Evolutionary conservation across 2,797 vertebrate genomes (phyloP), one percentile per base, ranked within the genome.

Genomic region (Sebastes minor): DNA sequence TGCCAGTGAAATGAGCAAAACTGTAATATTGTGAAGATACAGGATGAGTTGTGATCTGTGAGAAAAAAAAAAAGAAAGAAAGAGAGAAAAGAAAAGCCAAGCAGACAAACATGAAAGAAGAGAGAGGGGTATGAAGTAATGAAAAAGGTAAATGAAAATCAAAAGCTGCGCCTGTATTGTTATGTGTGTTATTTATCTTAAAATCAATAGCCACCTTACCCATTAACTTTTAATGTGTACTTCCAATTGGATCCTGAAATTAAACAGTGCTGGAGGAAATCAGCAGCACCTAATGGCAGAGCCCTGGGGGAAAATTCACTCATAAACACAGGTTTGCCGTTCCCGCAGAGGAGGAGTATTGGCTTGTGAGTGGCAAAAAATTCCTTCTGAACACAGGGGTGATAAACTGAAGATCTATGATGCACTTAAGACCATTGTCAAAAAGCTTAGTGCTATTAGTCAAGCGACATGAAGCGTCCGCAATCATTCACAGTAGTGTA

Each of bases 141-240:
- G 89, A 95, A 94, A 57, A 87, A 94, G 84, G 88, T 94, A 94
- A 91, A 94, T 90, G 91, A 92, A 95, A 95, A 95, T 94, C 90
- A 94, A 93, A 95, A 91, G 81, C 87, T 84, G 84, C 16, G 88
- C 86, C 87, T 91, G 85, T 94, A 93, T 93, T 91, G 92, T 94
- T 94, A 91, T 92, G 94, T 78, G 74, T 89, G 93, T 95, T 96
- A 95, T 96, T 95, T 95, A 96, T 95, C 92, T 92, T 91, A 86
- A 94, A 95, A 95, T 96, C 95, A 94, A 95, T 95, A 95, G 85
- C 90, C 80, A 93, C 89, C 94, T 93, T 92, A 89, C 78, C 93
- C 89, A 94, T 96, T 95, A 95, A 93, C 91, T 91, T 95, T 95
- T 95, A 95, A 96, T 95, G 94, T 87, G 90, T 89, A 92, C 91